Base-by-base conservation (phyloP, 1,140 invertebrate species). In the Cyclargus thomasi region DNA sequence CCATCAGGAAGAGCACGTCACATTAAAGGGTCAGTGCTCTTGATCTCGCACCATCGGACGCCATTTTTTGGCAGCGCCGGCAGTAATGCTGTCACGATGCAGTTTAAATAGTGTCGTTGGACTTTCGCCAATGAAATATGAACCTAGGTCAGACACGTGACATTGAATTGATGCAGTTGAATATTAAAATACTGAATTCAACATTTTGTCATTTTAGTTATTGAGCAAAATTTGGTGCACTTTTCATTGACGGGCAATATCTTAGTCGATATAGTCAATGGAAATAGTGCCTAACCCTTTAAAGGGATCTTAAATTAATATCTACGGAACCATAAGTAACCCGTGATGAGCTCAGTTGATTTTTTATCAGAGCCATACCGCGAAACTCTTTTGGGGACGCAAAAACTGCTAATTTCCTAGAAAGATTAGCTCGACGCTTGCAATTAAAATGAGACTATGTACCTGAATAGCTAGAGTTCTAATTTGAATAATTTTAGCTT, bases 21-120 rank as follows among this genome's bases (percentile, higher is more conserved):
- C 55, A 21, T 20, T 22, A 59, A 22, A 71, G 82, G 86, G 82
- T 89, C 85, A 83, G 62, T 82, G 85, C 72, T 78, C 83, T 77
- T 73, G 70, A 29, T 63, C 66, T 64, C 18, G 62, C 53, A 35
- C 53, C 55, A 59, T 29, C 22, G 20, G 53, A 57, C 55, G 53
- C 22, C 29, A 66, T 18, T 39, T 66, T 39, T 57, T 66, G 65
- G 65, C 65, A 59, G 65, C 65, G 20, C n/a, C 16, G 53, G 53
- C 23, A 64, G 36, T 36, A 10, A 36, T 29, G 35, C 55, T 59
- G 55, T 59, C 55, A 59, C 55, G 55, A 20, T 59, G 55, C 55
- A 59, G 20, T 22, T 59, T 59, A 59, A 59, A 20, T 11, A 47
- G 53, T 18, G n/a, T 55, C 53, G 55, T 59, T 59, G 55, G 55